Evolutionary conservation across 2,797 vertebrate genomes (phyloP), one percentile per base, ranked within the genome.

Genomic region (Sebastes minor): DNA sequence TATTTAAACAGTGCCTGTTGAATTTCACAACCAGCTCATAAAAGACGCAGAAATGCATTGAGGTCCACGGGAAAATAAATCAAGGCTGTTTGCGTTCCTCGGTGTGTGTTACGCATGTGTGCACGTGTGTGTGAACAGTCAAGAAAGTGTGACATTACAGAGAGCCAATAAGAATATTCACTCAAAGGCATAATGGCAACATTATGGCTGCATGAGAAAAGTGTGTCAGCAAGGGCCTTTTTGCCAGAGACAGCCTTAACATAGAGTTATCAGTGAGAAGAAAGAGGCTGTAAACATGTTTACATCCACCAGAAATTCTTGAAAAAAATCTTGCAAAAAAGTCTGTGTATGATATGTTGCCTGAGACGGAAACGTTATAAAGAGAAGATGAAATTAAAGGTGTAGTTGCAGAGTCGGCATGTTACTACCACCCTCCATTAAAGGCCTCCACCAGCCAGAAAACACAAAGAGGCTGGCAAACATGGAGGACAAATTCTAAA

Each of bases 1-100:
- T 91, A 85, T 95, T 94, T 95, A 95, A 93, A 94, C 81, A 93
- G 74, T 66, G 86, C 71, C 88, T 94, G 95, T 81, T 94, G 92
- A 96, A 96, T 97, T 96, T 97, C 95, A 94, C 95, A 96, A 95
- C 87, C 90, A 85, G 89, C 86, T 91, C 86, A 91, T 94, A 89
- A 94, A 94, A 86, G 90, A 88, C 79, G 70, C 60, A 49, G 84
- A 84, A 71, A 85, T 61, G 70, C 71, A 77, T 66, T 79, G 89
- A 88, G 76, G 82, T 83, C 89, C 16, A 1, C 92, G 91, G 91
- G 90, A 91, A 92, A 83, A 89, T 83, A 93, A 94, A 95, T 91
- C 89, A 86, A 76, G 63, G 82, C 22, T 86, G 93, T 91, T 93
- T 96, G 83, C 92, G 85, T 91, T 83, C 27, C 64, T 69, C 6